These are phyloP conservation scores for Plagodis pulveraria DNA, from an alignment of 2,888 invertebrate genomes.

Conservation along the genomic window DNA sequence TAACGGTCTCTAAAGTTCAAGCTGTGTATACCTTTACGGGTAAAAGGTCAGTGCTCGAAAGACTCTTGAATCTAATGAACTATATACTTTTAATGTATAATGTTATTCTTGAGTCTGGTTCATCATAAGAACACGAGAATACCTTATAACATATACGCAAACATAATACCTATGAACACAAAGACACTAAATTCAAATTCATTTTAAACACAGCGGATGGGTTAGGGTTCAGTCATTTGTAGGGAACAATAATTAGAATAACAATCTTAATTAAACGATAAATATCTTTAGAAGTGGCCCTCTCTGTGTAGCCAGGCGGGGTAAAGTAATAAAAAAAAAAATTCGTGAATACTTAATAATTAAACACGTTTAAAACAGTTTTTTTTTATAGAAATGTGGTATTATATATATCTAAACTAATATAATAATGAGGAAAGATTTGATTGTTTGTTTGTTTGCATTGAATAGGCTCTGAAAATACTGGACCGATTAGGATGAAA, in stretches of 20 bases:
- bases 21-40: slow-evolving; percentile 15
- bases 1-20: slow-evolving; percentile 22
- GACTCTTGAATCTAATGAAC: slow-evolving; percentile 18
- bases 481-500: too few species aligned
- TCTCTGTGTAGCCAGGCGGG: too few species aligned
- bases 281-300: too few species aligned
- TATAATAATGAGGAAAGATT: too few species aligned
- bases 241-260: slow-evolving; percentile 23
- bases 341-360: too few species aligned
- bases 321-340: too few species aligned
- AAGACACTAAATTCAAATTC: slow-evolving; percentile 1
- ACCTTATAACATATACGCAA: too few species aligned
- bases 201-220: slow-evolving; percentile 6
- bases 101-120: slow-evolving; percentile 19
- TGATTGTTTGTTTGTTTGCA: too few species aligned
- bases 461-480: too few species aligned
- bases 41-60: slow-evolving; percentile 19
- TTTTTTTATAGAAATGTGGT: too few species aligned
- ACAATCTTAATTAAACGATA: slow-evolving; percentile 20
- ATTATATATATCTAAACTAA: too few species aligned
- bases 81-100: slow-evolving; percentile 21
- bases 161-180: slow-evolving; percentile 1
- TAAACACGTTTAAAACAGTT: too few species aligned
- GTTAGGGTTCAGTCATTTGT: slow-evolving; percentile 9
- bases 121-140: not conserved